These are phyloP conservation scores for Scaptodrosophila latifasciaeformis DNA, from an alignment of 2,888 invertebrate species.

Conservation along the genomic window DNA sequence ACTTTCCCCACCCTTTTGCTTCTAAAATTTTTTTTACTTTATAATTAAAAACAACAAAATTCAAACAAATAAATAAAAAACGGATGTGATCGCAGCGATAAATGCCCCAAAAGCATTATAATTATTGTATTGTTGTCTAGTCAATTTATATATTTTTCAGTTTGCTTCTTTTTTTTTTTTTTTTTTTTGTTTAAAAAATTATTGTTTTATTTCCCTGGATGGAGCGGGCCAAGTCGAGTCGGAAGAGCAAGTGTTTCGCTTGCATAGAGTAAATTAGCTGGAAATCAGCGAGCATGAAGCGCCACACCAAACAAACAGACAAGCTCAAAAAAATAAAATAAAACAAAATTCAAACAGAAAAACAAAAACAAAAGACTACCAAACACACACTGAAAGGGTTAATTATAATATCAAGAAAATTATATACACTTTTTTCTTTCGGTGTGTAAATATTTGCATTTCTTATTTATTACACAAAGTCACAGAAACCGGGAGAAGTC, in stretches of 20 bases:
- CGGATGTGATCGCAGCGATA: slow-evolving; percentile 61
- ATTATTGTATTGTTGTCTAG: slow-evolving; percentile 37
- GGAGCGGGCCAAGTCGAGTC: no score
- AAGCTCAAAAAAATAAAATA: background rate
- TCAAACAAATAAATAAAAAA: no score
- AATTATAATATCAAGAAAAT: background rate
- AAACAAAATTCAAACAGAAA: background rate
- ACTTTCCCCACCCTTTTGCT: no score
- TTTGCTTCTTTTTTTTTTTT: slow-evolving; percentile 12
- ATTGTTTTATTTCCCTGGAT: slow-evolving; percentile 11
- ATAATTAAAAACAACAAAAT: no score
- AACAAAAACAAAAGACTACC: background rate
- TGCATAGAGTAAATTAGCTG: slow-evolving; percentile 47
- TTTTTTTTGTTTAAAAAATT: slow-evolving; percentile 1
- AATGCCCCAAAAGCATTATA: slow-evolving; percentile 56
- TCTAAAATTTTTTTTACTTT: no score
- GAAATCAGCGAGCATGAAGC: slow-evolving; percentile 63
- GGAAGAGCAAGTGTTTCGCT: slow-evolving; percentile 21
- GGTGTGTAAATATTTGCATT: no score
- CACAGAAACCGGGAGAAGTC: no score
- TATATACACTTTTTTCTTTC: no score
- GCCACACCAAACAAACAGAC: slow-evolving; percentile 31
- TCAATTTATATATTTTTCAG: background rate
- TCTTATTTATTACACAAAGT: no score
- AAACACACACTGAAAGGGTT: background rate